Conservation (phyloP, 2,113 vertebrate species). For the Epinephelus moara region DNA sequence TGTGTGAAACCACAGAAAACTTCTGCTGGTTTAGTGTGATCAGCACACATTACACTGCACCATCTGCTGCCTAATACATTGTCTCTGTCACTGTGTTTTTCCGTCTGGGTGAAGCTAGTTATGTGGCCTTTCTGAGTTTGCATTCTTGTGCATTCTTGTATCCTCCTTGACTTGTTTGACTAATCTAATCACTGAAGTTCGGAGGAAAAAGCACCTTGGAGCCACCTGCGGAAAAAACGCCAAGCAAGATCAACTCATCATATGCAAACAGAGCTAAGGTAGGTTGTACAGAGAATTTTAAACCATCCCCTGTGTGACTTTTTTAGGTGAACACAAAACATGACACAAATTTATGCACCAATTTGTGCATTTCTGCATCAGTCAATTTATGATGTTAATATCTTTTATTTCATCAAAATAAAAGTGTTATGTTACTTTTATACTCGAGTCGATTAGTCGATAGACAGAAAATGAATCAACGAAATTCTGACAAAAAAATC, state of each 20-base stretch:
- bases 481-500: too few species aligned
- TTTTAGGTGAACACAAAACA: background rate
- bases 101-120: slow-evolving; percentile 19
- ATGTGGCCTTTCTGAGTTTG: slow-evolving; percentile 23
- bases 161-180: slow-evolving; percentile 27
- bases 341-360: background rate
- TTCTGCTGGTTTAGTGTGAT: slow-evolving; percentile 54
- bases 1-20: slow-evolving; percentile 46
- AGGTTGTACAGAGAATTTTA: background rate
- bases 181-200: background rate
- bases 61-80: slow-evolving; percentile 51
- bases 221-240: background rate
- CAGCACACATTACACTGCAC: slow-evolving; percentile 41
- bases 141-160: slow-evolving; percentile 18
- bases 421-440: too few species aligned
- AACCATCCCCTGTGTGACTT: background rate
- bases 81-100: slow-evolving; percentile 28
- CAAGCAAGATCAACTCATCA: slow-evolving; percentile 8
- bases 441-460: background rate
- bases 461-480: background rate
- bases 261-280: background rate
- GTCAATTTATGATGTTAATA: too few species aligned
- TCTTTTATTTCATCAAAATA: too few species aligned
- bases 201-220: background rate
- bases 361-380: too few species aligned